Evolutionary conservation across 2,113 vertebrate species (phyloP).

Genomic region (Suricata suricatta): DNA sequence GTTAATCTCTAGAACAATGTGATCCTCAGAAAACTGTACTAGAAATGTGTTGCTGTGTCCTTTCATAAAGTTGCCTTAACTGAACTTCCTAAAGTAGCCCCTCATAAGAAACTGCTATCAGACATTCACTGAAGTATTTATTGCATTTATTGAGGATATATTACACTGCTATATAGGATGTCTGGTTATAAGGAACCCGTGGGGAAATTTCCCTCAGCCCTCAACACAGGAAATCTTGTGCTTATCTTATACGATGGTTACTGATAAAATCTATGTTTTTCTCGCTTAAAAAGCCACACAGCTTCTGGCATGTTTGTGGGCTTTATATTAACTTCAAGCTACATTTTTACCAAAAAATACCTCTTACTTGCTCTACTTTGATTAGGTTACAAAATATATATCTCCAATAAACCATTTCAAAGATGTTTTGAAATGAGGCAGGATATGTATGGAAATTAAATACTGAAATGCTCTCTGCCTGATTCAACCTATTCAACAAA

Average conservation of each 20-base stretch:
- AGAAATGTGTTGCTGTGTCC: neutral
- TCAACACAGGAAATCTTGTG: neutral
- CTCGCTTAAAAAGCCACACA: neutral
- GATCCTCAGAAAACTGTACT: neutral
- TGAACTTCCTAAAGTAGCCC: neutral
- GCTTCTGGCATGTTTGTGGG: neutral
- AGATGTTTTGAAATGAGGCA: neutral
- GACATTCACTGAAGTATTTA: neutral
- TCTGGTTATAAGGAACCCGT: neutral
- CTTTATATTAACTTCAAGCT: neutral
- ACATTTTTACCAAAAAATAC: neutral
- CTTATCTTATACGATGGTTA: neutral
- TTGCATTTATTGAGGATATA: neutral
- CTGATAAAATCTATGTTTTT: neutral
- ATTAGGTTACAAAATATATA: neutral
- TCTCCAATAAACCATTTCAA: neutral
- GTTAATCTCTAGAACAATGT: neutral
- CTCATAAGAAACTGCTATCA: neutral
- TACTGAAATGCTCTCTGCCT: neutral
- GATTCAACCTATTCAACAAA: neutral
- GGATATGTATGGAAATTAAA: neutral
- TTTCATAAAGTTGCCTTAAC: neutral
- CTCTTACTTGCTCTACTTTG: neutral
- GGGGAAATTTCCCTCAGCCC: neutral
- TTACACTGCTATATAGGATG: neutral